Evolutionary conservation across 2,113 vertebrate species (phyloP).

Genomic region (Notarius lentiginosus): DNA sequence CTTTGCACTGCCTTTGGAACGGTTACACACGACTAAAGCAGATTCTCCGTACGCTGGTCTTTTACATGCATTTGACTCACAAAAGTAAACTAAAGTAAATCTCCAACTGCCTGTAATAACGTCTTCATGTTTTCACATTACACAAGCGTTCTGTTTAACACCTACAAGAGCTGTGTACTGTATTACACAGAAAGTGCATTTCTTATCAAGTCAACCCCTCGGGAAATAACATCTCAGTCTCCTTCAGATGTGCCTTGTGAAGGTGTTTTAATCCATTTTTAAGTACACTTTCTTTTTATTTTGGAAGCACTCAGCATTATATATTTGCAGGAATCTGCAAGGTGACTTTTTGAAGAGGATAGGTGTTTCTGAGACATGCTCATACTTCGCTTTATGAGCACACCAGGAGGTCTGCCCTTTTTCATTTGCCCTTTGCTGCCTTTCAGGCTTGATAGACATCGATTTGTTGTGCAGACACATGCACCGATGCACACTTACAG

Average conservation of each 20-base stretch:
- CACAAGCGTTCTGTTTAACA: neutral
- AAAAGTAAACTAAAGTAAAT: neutral
- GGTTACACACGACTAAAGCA: slow-evolving; percentile 6
- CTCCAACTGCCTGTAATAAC: neutral
- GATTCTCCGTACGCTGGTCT: neutral
- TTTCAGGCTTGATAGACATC: slow-evolving; percentile 24
- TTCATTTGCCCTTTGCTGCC: slow-evolving; percentile 28
- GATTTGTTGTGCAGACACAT: slow-evolving; percentile 38
- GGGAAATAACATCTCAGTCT: neutral
- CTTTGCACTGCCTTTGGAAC: slow-evolving; percentile 3
- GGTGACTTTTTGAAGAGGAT: neutral
- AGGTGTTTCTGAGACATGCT: slow-evolving; percentile 16
- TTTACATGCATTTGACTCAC: neutral
- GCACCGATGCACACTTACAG: slow-evolving; percentile 18
- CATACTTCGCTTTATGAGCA: slow-evolving; percentile 3
- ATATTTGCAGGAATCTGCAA: neutral
- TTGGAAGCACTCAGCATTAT: too few relatives aligned
- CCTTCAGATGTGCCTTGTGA: neutral
- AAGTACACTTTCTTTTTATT: neutral
- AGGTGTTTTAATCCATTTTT: neutral
- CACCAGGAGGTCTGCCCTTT: slow-evolving; percentile 13
- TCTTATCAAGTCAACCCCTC: neutral
- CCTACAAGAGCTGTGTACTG: neutral
- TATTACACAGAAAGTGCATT: neutral
- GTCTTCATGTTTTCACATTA: neutral